phyloP scores from a whole-genome alignment of 2,888 invertebrate species.

The Pterobdella sp. region DNA sequence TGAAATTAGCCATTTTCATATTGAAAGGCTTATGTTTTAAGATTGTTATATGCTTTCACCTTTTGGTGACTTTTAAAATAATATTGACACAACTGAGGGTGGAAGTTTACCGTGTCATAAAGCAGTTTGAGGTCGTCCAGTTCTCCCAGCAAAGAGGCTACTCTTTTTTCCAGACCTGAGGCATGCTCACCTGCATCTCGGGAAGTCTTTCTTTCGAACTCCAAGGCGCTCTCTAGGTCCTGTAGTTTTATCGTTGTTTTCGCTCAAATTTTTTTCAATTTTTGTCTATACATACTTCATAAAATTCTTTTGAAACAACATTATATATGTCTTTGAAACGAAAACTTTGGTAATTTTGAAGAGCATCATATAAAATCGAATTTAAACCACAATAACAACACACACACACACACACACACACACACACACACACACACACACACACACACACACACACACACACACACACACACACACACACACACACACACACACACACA shows the following conservation, averaged over 20 bases:
- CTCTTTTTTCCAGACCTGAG: constrained; percentile 14
- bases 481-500: constrained; percentile 15
- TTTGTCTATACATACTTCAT: no score
- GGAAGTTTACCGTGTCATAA: constrained; percentile 25
- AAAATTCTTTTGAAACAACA: no score
- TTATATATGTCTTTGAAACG: no score
- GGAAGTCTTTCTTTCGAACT: constrained; percentile 24
- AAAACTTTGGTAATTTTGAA: no score
- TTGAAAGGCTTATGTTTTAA: no score
- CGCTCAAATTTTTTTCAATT: no score
- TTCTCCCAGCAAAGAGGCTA: constrained; percentile 23
- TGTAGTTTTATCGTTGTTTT: no score
- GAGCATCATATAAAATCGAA: no score
- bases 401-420: constrained; percentile 20
- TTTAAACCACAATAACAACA: constrained; percentile 1
- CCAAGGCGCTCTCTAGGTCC: constrained; percentile 28
- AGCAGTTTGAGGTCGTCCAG: constrained; percentile 26
- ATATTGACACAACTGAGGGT: background rate
- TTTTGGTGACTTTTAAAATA: no score
- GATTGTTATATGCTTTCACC: background rate
- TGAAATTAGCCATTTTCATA: no score
- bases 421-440: constrained; percentile 16
- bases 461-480: constrained; percentile 4
- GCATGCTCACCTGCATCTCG: constrained; percentile 23
- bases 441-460: background rate